phyloP scores from a whole-genome alignment of 2,888 invertebrate genomes.

The Dexiosoma caninum region DNA sequence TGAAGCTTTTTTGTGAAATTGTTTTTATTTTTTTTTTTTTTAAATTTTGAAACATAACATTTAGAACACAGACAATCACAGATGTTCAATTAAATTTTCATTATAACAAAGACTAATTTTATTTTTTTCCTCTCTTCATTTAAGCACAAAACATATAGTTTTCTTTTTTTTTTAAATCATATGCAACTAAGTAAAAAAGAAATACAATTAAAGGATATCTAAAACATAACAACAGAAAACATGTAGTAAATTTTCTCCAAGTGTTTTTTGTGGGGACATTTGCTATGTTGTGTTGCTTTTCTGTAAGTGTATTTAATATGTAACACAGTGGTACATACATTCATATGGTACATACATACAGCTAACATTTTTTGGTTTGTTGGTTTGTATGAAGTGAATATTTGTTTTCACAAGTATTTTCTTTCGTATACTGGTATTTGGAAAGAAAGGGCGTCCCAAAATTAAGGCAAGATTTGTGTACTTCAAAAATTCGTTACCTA shows the following conservation, averaged over 20 bases:
- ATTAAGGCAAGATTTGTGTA: too few species aligned
- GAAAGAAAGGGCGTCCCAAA: too few species aligned
- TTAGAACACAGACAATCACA: slow-evolving; percentile 41
- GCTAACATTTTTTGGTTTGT: slow-evolving; percentile 37
- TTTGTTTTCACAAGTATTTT: background rate
- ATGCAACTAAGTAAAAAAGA: slow-evolving; percentile 42
- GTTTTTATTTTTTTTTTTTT: background rate
- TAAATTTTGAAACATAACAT: slow-evolving; percentile 50
- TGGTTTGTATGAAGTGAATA: background rate
- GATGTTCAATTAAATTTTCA: slow-evolving; percentile 17
- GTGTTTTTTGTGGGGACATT: slow-evolving; percentile 5
- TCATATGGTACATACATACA: background rate
- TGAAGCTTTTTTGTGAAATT: background rate
- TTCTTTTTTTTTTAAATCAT: slow-evolving; percentile 20
- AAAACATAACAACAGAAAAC: slow-evolving; percentile 42
- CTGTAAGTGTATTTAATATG: slow-evolving; percentile 14
- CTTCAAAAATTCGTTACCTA: background rate
- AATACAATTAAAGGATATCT: slow-evolving; percentile 13
- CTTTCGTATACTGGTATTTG: too few species aligned
- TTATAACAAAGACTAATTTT: slow-evolving; percentile 22
- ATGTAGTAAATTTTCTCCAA: slow-evolving; percentile 11
- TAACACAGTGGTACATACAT: slow-evolving; percentile 4
- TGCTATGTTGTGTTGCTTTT: background rate
- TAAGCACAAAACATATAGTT: slow-evolving; percentile 39
- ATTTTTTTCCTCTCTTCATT: background rate